phyloP scores from a whole-genome alignment of 2,888 invertebrate genomes.

The Brachypterus glaber region DNA sequence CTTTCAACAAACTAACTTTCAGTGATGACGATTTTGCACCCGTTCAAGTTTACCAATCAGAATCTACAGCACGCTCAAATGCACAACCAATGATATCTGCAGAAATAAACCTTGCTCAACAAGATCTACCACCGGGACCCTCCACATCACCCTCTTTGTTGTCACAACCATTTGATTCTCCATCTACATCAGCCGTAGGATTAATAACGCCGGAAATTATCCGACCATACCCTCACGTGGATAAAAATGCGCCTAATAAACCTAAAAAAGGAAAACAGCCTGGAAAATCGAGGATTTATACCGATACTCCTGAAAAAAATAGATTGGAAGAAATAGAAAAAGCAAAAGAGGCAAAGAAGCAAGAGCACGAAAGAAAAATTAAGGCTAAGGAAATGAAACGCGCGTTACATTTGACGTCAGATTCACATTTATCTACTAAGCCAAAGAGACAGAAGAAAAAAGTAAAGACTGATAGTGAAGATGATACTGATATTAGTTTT shows the following conservation, averaged over 20 bases:
- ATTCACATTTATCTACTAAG: neutral
- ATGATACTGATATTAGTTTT: neutral
- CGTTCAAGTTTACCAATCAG: constrained; percentile 5
- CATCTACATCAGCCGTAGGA: neutral
- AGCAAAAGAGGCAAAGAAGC: neutral
- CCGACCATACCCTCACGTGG: neutral
- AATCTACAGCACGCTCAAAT: neutral
- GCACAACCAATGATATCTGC: neutral
- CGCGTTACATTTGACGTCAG: neutral
- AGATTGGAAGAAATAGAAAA: neutral
- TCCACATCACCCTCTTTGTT: neutral
- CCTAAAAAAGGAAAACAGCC: constrained; percentile 1
- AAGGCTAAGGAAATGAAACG: neutral
- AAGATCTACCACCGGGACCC: neutral
- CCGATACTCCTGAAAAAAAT: constrained; percentile 1
- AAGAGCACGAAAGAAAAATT: constrained; percentile 1
- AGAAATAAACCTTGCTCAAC: neutral
- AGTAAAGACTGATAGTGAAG: neutral
- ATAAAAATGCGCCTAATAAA: neutral
- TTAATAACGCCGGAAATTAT: neutral
- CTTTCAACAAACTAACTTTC: constrained; percentile 15
- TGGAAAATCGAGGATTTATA: constrained; percentile 4
- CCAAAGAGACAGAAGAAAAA: neutral
- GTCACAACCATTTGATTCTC: neutral
- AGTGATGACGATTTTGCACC: constrained; percentile 15